phyloP scores from a whole-genome alignment of 2,113 vertebrate genomes.

The Mastomys natalensis region DNA sequence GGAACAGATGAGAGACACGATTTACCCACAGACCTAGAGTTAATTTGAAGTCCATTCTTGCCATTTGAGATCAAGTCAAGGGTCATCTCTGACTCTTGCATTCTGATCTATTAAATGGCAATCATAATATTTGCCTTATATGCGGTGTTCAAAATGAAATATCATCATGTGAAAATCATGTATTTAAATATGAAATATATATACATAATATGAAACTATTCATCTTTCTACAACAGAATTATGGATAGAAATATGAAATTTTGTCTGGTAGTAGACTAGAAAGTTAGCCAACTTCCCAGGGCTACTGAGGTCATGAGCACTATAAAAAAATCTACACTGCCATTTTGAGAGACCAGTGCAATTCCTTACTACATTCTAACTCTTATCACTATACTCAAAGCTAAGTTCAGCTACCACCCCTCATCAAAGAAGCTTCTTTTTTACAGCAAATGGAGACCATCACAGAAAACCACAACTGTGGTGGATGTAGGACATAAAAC shows the following conservation, averaged over 20 bases:
- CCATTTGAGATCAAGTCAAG: constrained; percentile 2
- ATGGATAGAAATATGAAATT: not conserved
- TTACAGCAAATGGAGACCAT: not conserved
- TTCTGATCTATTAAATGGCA: constrained; percentile 6
- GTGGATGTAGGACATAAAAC: too few relatives aligned
- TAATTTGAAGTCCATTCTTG: constrained; percentile 37
- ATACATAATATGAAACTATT: not conserved
- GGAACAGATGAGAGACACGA: not conserved
- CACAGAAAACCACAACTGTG: not conserved
- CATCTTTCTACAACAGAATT: constrained; percentile 12
- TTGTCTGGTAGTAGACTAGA: not conserved
- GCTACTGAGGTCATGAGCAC: not conserved
- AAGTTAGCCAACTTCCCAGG: not conserved
- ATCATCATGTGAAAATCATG: not conserved
- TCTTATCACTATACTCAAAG: not conserved
- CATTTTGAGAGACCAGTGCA: not conserved
- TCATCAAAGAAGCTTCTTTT: not conserved
- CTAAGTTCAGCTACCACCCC: not conserved
- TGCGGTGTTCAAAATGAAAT: constrained; percentile 20
- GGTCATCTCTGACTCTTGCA: not conserved
- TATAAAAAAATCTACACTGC: not conserved
- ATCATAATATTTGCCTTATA: not conserved
- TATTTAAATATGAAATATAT: constrained; percentile 8
- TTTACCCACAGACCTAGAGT: not conserved
- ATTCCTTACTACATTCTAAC: not conserved